Conservation (phyloP, 2,113 vertebrate genomes). For the Myotis davidii region DNA sequence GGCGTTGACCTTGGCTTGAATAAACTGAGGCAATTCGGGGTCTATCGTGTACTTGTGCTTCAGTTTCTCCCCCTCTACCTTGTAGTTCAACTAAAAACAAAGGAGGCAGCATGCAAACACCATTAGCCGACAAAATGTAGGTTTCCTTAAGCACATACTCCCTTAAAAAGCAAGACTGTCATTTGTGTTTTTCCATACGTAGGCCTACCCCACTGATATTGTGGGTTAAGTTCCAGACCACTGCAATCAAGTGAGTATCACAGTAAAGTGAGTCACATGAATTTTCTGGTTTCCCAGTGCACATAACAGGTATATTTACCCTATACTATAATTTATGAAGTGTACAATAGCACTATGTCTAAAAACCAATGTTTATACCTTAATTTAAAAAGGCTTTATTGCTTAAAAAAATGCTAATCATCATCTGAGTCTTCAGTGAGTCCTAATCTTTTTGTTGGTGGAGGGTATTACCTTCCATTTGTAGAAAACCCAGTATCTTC, state of each 20-base stretch:
- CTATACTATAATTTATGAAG: not conserved
- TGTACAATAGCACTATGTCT: not conserved
- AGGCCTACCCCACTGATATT: no score
- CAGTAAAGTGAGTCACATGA: not conserved
- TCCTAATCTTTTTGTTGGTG: no score
- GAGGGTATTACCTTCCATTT: not conserved
- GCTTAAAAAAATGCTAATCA: not conserved
- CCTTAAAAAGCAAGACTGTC: not conserved
- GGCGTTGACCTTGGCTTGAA: conserved; percentile 88
- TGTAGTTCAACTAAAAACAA: conserved; percentile 84
- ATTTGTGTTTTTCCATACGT: not conserved
- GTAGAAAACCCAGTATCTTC: not conserved
- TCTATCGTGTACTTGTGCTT: conserved; percentile 87
- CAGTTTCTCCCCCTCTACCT: conserved; percentile 85
- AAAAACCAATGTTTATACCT: not conserved
- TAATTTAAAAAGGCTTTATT: not conserved
- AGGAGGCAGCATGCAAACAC: not conserved
- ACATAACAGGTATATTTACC: not conserved
- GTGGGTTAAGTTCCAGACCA: not conserved
- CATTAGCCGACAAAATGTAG: not conserved
- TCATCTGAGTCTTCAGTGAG: not conserved
- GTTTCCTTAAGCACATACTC: not conserved
- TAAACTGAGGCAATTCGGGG: conserved; percentile 85
- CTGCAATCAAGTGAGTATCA: not conserved
- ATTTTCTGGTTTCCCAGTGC: not conserved